phyloP scores from a whole-genome alignment of 2,888 invertebrate species.

The Uloborus plumipes region DNA sequence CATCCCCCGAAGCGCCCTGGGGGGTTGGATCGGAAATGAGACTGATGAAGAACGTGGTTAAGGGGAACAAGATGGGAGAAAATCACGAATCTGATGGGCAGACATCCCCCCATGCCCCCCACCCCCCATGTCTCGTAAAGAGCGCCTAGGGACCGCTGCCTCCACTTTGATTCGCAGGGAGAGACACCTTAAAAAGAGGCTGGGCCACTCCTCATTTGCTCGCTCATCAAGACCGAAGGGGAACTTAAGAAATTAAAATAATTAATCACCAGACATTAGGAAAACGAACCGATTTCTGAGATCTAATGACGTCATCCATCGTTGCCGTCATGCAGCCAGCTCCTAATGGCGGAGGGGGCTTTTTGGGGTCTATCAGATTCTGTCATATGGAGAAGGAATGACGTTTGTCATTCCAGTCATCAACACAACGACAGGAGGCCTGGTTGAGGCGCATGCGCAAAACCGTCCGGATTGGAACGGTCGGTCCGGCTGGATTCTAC shows the following conservation, averaged over 20 bases:
- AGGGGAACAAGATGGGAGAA: constrained; percentile 62
- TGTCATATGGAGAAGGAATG: too few relatives aligned
- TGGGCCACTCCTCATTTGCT: constrained; percentile 38
- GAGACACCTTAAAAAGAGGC: constrained; percentile 44
- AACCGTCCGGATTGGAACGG: too few relatives aligned
- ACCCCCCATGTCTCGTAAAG: constrained; percentile 49
- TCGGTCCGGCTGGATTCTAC: too few relatives aligned
- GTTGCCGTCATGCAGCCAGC: too few relatives aligned
- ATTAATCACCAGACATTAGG: constrained; percentile 64
- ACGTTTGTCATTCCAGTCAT: too few relatives aligned
- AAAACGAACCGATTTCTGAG: constrained; percentile 60
- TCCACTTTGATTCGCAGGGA: constrained; percentile 40
- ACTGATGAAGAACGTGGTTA: constrained; percentile 63
- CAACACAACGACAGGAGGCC: too few relatives aligned
- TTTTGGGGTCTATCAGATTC: too few relatives aligned
- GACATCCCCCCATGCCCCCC: constrained; percentile 21
- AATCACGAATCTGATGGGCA: constrained; percentile 61
- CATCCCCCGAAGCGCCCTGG: constrained; percentile 25
- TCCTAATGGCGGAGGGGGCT: too few relatives aligned
- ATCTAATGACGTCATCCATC: constrained; percentile 48
- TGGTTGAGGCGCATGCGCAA: too few relatives aligned
- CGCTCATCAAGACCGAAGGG: constrained; percentile 57
- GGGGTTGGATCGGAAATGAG: constrained; percentile 47
- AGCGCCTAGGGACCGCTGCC: constrained; percentile 49
- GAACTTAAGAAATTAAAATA: constrained; percentile 60